These are phyloP conservation scores for Bettongia penicillata DNA, from an alignment of 2,113 vertebrate genomes.

Conservation along the genomic window DNA sequence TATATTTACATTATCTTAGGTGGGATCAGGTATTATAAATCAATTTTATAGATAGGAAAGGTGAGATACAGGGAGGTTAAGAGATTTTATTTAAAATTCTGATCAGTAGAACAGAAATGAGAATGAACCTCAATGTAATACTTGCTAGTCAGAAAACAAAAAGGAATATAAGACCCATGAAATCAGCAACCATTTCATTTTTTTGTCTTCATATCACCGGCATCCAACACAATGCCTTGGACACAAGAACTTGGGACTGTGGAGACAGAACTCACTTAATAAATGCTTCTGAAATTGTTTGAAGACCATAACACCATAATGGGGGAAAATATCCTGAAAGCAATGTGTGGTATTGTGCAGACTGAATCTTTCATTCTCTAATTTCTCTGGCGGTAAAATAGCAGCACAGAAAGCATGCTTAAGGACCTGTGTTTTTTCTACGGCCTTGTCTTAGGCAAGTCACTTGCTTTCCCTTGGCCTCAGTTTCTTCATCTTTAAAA, in stretches of 20 bases:
- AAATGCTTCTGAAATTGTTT: background rate
- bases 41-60: background rate
- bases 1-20: background rate
- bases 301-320: background rate
- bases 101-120: background rate
- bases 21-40: background rate
- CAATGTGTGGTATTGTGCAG: background rate
- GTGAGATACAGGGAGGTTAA: background rate
- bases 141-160: background rate
- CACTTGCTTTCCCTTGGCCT: background rate
- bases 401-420: background rate
- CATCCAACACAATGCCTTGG: too few relatives aligned
- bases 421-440: too few relatives aligned
- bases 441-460: background rate
- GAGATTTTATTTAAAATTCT: background rate
- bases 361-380: background rate
- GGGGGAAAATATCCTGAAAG: background rate
- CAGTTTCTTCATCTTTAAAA: background rate
- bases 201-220: background rate
- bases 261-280: background rate
- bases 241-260: background rate
- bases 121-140: background rate
- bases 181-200: background rate
- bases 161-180: background rate
- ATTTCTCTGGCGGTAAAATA: too few relatives aligned